Evolutionary conservation across 2,888 invertebrate genomes (phyloP).

Genomic region (Brenthis hecate): DNA sequence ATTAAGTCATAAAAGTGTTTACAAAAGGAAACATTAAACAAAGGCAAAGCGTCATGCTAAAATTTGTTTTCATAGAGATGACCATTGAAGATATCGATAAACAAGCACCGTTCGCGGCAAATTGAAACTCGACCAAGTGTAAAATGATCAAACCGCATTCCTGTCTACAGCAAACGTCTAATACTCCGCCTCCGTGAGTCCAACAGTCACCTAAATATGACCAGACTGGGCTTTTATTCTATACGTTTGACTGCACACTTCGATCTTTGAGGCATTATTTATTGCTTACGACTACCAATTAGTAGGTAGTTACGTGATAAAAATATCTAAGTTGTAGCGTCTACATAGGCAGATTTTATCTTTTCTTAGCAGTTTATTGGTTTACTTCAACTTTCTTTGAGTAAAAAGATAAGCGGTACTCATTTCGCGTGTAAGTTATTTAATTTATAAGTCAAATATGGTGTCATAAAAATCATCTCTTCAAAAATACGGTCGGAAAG

Average conservation of each 20-base stretch:
- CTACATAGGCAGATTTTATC: too few species aligned
- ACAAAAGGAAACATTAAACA: slow-evolving; percentile 1
- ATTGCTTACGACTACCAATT: slow-evolving; percentile 7
- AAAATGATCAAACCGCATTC: slow-evolving; percentile 75
- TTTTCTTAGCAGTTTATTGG: too few species aligned
- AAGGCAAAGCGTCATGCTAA: slow-evolving; percentile 18
- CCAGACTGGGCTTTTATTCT: slow-evolving; percentile 47
- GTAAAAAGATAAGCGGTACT: too few species aligned
- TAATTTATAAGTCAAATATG: too few species aligned
- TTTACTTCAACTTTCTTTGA: too few species aligned
- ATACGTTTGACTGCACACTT: slow-evolving; percentile 41
- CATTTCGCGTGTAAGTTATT: too few species aligned
- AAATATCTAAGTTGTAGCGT: background rate
- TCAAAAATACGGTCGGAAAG: too few species aligned
- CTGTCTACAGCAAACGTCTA: slow-evolving; percentile 59
- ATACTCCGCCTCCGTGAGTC: slow-evolving; percentile 56
- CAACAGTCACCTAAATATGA: slow-evolving; percentile 53
- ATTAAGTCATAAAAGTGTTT: too few species aligned
- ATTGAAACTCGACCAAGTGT: slow-evolving; percentile 78
- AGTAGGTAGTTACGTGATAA: background rate
- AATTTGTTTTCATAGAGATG: slow-evolving; percentile 21
- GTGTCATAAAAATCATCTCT: too few species aligned
- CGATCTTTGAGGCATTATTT: background rate
- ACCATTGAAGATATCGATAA: slow-evolving; percentile 44
- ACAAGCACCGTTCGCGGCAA: slow-evolving; percentile 67